Conservation (phyloP, 2,113 vertebrate species). For the Cryptotis parvus region DNA sequence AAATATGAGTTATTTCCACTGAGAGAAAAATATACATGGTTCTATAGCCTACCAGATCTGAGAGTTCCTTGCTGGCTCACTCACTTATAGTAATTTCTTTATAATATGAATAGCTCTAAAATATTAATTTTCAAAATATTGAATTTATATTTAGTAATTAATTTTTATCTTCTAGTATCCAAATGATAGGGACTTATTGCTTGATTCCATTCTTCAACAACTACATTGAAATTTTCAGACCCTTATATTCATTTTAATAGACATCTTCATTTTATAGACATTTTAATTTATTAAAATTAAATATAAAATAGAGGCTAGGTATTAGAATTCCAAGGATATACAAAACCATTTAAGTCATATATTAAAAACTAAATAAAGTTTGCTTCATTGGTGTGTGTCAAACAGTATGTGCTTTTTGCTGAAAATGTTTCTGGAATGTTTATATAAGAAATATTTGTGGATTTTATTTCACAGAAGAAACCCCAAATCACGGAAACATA, state of each 20-base stretch:
- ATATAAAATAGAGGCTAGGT: not conserved
- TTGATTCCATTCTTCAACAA: too few relatives aligned
- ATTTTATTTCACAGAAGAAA: not conserved
- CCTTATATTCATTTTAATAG: not conserved
- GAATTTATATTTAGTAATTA: not conserved
- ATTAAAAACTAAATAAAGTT: not conserved
- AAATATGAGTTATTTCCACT: not conserved
- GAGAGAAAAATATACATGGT: not conserved
- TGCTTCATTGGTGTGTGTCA: not conserved
- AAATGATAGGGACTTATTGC: not conserved
- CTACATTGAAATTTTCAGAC: not conserved
- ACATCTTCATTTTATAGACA: not conserved
- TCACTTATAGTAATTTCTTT: not conserved
- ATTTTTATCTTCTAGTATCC: not conserved
- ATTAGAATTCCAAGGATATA: not conserved
- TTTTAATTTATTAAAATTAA: conserved; percentile 14
- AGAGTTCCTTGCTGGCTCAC: not conserved
- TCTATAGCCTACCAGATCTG: not conserved
- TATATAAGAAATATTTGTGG: too few relatives aligned
- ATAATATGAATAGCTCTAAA: not conserved
- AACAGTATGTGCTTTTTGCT: not conserved
- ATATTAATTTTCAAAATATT: not conserved
- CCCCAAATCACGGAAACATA: not conserved
- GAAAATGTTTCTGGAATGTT: not conserved
- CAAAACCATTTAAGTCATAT: not conserved